phyloP scores from a whole-genome alignment of 2,797 vertebrate species.

The Hippopotamyrus pictus region DNA sequence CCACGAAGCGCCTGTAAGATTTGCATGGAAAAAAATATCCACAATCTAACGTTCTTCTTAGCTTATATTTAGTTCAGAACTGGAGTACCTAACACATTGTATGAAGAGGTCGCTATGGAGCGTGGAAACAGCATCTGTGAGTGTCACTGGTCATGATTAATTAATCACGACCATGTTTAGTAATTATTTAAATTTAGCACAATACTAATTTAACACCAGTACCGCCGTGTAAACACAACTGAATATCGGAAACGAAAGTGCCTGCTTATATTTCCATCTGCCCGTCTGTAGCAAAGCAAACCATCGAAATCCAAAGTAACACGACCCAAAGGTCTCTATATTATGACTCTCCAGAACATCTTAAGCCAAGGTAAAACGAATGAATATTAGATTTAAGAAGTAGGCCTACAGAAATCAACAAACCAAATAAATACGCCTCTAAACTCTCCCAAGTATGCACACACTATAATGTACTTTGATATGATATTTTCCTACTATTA shows the following conservation, averaged over 20 bases:
- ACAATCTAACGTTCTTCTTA: not conserved
- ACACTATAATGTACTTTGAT: not conserved
- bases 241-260: not conserved
- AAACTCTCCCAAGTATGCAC: not conserved
- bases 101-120: not conserved
- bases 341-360: not conserved
- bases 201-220: not conserved
- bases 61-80: too few species aligned
- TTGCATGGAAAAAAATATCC: not conserved
- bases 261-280: not conserved
- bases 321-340: not conserved
- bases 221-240: not conserved
- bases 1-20: not conserved
- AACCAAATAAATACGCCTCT: not conserved
- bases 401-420: not conserved
- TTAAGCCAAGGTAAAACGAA: not conserved
- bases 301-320: not conserved
- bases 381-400: not conserved
- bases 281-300: not conserved
- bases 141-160: not conserved
- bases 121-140: not conserved
- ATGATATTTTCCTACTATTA: not conserved
- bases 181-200: not conserved
- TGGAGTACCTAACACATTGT: not conserved
- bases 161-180: not conserved